Evolutionary conservation across 1,140 invertebrate species (phyloP).

Genomic region (Pectinophora gossypiella): DNA sequence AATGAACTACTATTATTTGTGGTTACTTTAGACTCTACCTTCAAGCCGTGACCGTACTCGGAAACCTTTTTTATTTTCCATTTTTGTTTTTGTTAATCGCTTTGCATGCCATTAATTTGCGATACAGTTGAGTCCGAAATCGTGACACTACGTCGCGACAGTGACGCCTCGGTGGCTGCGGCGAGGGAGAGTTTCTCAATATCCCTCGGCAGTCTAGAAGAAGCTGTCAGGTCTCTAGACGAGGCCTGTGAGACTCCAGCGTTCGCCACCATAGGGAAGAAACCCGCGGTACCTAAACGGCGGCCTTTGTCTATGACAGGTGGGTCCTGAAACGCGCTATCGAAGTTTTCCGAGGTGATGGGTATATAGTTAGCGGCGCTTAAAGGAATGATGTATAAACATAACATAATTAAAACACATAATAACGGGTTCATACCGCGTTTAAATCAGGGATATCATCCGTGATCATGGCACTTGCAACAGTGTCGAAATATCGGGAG

Average conservation of each 20-base stretch:
- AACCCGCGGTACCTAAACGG: slow-evolving; percentile 70
- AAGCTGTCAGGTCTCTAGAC: slow-evolving; percentile 58
- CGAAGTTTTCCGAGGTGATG: not conserved
- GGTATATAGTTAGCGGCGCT: no score
- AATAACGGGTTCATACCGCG: no score
- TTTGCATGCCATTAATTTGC: slow-evolving; percentile 51
- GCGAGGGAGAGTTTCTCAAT: slow-evolving; percentile 61
- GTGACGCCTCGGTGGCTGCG: slow-evolving; percentile 46
- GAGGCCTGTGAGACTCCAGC: slow-evolving; percentile 48
- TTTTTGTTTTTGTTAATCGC: slow-evolving; percentile 26
- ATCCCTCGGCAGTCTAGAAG: slow-evolving; percentile 67
- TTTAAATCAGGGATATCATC: no score
- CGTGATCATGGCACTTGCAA: no score
- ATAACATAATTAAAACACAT: no score
- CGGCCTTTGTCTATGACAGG: slow-evolving; percentile 75
- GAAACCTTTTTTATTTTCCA: slow-evolving; percentile 5
- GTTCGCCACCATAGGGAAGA: slow-evolving; percentile 68
- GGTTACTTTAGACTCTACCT: no score
- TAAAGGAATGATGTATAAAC: no score
- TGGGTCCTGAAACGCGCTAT: not conserved
- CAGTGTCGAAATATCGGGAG: no score
- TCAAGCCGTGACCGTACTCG: no score
- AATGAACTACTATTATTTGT: no score
- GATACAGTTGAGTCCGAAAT: slow-evolving; percentile 54
- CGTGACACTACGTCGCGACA: slow-evolving; percentile 53